Conservation (phyloP, 2,797 vertebrate genomes). For the Sternotherus odoratus region DNA sequence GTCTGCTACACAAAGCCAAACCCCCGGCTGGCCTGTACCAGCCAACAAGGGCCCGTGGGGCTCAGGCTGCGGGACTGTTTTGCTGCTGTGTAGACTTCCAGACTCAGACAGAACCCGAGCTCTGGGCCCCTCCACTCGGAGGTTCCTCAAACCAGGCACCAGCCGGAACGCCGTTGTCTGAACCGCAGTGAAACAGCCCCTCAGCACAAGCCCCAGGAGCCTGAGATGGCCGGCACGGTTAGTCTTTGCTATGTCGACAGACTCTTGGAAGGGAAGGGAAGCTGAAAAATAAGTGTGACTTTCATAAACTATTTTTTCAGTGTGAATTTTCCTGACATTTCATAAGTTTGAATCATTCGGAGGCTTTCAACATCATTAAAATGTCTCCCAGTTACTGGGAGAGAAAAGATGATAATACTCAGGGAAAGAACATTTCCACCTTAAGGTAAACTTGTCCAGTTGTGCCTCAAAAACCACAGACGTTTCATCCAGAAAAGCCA, state of each 20-base stretch:
- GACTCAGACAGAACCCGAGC: neutral
- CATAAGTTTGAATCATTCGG: constrained; percentile 41
- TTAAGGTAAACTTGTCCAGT: neutral
- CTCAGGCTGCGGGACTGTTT: neutral
- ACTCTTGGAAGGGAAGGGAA: neutral
- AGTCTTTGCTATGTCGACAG: neutral
- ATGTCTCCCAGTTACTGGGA: constrained; percentile 67
- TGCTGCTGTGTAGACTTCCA: neutral
- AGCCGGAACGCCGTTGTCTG: neutral
- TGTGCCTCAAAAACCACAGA: neutral
- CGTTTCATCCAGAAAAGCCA: neutral
- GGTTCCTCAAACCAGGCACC: neutral
- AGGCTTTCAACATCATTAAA: constrained; percentile 19
- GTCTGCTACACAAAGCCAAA: neutral
- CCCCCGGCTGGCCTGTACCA: neutral
- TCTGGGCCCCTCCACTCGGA: neutral
- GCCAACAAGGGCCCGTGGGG: too few relatives aligned
- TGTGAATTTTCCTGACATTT: constrained; percentile 27
- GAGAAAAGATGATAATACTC: constrained; percentile 31
- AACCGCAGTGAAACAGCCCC: neutral
- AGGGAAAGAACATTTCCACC: constrained; percentile 55
- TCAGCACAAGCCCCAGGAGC: neutral
- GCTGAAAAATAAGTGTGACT: neutral
- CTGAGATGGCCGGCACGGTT: too few relatives aligned
- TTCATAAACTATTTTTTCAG: neutral